Conservation (phyloP, 2,888 invertebrate genomes). For the Heliconius ismenius region DNA sequence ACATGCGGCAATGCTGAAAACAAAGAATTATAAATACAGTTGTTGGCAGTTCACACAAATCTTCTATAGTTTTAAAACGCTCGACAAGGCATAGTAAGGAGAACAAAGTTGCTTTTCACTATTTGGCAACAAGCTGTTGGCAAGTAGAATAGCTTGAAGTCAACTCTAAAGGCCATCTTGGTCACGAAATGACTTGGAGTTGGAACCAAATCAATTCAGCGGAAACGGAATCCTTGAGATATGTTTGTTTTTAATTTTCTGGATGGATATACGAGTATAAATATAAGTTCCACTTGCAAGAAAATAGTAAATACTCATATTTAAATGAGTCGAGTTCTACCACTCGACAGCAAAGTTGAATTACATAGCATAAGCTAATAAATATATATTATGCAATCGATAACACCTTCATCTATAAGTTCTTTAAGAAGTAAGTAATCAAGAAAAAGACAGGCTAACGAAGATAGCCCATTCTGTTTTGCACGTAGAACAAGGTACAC, state of each 20-base stretch:
- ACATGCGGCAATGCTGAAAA: too few relatives aligned
- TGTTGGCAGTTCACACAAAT: slow-evolving; percentile 2
- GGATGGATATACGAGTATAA: too few relatives aligned
- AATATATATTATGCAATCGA: too few relatives aligned
- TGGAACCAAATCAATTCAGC: slow-evolving; percentile 11
- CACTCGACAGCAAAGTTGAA: not conserved
- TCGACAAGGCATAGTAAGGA: slow-evolving; percentile 5
- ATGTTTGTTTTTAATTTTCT: not conserved
- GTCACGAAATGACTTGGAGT: slow-evolving; percentile 18
- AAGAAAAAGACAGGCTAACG: too few relatives aligned
- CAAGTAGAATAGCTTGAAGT: slow-evolving; percentile 5
- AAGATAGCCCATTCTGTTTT: too few relatives aligned
- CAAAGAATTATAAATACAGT: not conserved
- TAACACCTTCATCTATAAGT: too few relatives aligned
- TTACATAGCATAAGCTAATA: too few relatives aligned
- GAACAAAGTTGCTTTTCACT: slow-evolving; percentile 20
- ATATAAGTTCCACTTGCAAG: too few relatives aligned
- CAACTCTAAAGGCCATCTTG: slow-evolving; percentile 7
- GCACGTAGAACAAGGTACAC: not conserved
- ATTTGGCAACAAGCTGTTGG: slow-evolving; percentile 23
- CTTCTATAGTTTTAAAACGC: slow-evolving; percentile 3
- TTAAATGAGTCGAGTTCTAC: not conserved
- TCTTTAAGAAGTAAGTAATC: too few relatives aligned
- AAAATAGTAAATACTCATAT: too few relatives aligned
- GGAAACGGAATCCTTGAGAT: not conserved